These are phyloP conservation scores for Drosophila longiperda DNA, from an alignment of 2,888 invertebrate genomes.

Conservation along the genomic window DNA sequence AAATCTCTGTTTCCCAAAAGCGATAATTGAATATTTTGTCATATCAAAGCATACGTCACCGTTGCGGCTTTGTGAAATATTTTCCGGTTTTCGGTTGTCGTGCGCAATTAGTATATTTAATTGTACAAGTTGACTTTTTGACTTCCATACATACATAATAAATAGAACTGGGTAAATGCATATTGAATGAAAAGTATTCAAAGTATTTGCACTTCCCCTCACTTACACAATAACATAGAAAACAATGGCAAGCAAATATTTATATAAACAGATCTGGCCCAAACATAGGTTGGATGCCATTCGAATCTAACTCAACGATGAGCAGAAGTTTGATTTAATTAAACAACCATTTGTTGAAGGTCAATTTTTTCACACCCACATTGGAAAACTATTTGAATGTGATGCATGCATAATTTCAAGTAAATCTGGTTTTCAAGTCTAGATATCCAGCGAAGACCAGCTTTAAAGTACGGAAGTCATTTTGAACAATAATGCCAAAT, in stretches of 20 bases:
- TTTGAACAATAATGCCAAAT: constrained; percentile 24
- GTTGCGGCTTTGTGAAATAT: constrained; percentile 15
- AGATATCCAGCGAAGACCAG: constrained; percentile 1
- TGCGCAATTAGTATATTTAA: constrained; percentile 43
- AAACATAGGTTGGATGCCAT: constrained; percentile 25
- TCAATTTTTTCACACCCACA: constrained; percentile 38
- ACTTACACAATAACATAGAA: constrained; percentile 12
- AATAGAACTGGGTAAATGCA: constrained; percentile 9
- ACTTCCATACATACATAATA: constrained; percentile 23
- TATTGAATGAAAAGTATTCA: constrained; percentile 13
- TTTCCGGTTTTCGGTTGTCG: constrained; percentile 45
- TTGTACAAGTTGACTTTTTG: constrained; percentile 56
- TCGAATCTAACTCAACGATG: constrained; percentile 26
- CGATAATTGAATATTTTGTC: constrained; percentile 50
- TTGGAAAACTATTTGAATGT: constrained; percentile 10
- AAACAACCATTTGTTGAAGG: background rate
- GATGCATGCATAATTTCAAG: constrained; percentile 66
- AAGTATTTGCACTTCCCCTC: constrained; percentile 30
- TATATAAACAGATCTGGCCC: background rate
- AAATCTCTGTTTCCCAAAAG: constrained; percentile 3
- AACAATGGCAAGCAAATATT: background rate
- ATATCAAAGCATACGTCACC: constrained; percentile 37
- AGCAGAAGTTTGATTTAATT: background rate
- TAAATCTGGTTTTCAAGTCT: constrained; percentile 47
- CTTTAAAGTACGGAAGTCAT: constrained; percentile 39